These are phyloP conservation scores for Gadopsis bispinosus DNA, from an alignment of 2,797 vertebrate genomes.

Conservation along the genomic window DNA sequence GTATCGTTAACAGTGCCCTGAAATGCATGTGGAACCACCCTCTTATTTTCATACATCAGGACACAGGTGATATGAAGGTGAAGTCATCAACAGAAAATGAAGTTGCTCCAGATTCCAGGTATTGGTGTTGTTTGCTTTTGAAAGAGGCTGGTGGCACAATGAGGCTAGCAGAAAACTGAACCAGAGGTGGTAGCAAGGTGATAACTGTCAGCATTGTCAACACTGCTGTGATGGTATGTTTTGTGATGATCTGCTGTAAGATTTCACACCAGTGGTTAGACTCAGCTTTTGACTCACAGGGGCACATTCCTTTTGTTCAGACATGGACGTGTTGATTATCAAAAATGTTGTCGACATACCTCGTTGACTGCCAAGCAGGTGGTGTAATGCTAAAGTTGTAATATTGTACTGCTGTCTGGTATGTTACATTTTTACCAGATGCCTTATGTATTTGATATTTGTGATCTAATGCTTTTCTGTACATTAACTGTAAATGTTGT, in stretches of 20 bases:
- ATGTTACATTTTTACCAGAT: background rate
- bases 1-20: background rate
- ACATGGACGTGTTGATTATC: constrained; percentile 2
- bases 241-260: constrained; percentile 10
- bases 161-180: constrained; percentile 21
- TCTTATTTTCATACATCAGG: background rate
- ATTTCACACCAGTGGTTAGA: constrained; percentile 9
- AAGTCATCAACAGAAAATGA: constrained; percentile 59
- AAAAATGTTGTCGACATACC: background rate
- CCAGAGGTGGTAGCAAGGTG: constrained; percentile 31
- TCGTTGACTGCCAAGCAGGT: background rate
- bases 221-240: constrained; percentile 29
- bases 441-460: background rate
- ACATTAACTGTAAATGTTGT: background rate
- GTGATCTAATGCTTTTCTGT: background rate
- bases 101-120: constrained; percentile 60
- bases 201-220: constrained; percentile 34
- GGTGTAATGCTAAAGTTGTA: background rate
- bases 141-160: constrained; percentile 14
- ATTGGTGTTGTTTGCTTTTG: constrained; percentile 42
- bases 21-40: background rate
- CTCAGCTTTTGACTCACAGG: background rate
- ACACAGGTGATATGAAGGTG: constrained; percentile 4
- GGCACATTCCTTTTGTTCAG: constrained; percentile 29
- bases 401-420: background rate